Percentiles rank a stretch among this genome's conserved stretches.
phyloP scores from a whole-genome alignment of 1,140 invertebrate species.

The Drosophila subpulchrella region DNA sequence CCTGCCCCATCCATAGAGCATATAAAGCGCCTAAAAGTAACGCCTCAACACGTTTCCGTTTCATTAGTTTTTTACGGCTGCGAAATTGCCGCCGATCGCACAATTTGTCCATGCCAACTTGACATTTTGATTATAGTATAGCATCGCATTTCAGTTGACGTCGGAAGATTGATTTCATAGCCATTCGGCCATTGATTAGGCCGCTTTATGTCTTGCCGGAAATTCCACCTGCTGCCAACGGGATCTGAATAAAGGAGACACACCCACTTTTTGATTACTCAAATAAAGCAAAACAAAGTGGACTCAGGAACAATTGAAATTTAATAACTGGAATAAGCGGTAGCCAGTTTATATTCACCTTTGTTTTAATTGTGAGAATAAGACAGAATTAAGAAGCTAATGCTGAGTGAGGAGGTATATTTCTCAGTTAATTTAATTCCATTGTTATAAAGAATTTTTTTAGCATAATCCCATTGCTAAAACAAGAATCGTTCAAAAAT shows the following conservation, averaged over 20 bases:
- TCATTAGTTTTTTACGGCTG: slow-evolving; percentile 40
- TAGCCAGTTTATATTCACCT: not conserved
- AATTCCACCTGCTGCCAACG: slow-evolving; percentile 31
- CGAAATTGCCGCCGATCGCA: slow-evolving; percentile 19
- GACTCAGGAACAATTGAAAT: slow-evolving; percentile 2
- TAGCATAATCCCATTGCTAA: not conserved
- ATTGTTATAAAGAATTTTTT: not conserved
- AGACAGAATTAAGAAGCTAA: not conserved
- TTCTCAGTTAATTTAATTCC: no score
- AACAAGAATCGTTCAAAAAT: not conserved
- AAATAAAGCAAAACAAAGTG: slow-evolving; percentile 2
- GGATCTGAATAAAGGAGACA: slow-evolving; percentile 34
- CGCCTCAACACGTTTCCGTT: slow-evolving; percentile 61
- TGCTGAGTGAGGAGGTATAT: not conserved
- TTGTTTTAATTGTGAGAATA: slow-evolving; percentile 8
- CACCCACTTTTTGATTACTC: slow-evolving; percentile 12
- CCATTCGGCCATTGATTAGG: slow-evolving; percentile 20
- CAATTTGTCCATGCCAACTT: slow-evolving; percentile 63
- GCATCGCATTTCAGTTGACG: slow-evolving; percentile 20
- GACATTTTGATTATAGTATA: slow-evolving; percentile 51
- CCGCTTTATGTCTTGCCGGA: slow-evolving; percentile 4
- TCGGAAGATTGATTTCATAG: slow-evolving; percentile 27
- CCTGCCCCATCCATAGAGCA: slow-evolving; percentile 25
- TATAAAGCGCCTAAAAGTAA: slow-evolving; percentile 44
- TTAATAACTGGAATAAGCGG: slow-evolving; percentile 6